Percentiles rank a stretch among this genome's conserved stretches.
Conservation (phyloP, 1,140 invertebrate genomes). For the Druon quercuslanigerum region DNA sequence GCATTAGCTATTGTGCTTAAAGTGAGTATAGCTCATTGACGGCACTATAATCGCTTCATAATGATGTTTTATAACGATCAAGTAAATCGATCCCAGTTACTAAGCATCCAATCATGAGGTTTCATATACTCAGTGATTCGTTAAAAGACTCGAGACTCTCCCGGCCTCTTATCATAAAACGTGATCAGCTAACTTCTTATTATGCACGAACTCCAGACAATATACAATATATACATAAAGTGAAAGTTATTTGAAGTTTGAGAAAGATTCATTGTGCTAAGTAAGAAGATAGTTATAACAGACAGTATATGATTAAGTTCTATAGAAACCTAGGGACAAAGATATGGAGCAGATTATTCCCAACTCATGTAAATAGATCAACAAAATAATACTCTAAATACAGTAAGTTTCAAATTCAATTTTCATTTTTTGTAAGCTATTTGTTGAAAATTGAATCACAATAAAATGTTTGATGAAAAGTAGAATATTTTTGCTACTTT, state of each 20-base stretch:
- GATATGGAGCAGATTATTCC: too few species aligned
- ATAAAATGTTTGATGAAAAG: conserved; percentile 36
- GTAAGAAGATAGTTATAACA: too few species aligned
- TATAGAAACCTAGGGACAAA: too few species aligned
- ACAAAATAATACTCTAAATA: too few species aligned
- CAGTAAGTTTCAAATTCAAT: neutral
- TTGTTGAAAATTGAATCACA: conserved; percentile 30
- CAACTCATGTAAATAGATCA: too few species aligned
- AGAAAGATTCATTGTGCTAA: too few species aligned
- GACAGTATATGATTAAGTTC: too few species aligned
- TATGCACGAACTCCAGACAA: neutral
- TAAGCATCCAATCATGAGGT: conserved; percentile 42
- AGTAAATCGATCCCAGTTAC: conserved; percentile 37
- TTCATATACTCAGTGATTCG: conserved; percentile 48
- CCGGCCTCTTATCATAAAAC: conserved; percentile 47
- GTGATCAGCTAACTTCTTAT: neutral
- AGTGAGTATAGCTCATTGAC: conserved; percentile 39
- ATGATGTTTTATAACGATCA: conserved; percentile 52
- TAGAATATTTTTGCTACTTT: conserved; percentile 48
- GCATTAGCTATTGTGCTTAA: conserved; percentile 12
- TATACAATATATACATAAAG: too few species aligned
- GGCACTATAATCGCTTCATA: conserved; percentile 54
- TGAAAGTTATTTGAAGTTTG: too few species aligned
- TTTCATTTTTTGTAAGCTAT: conserved; percentile 43
- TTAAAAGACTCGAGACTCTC: conserved; percentile 47